phyloP scores from a whole-genome alignment of 1,140 invertebrate species.

The Drosophila mauritiana region DNA sequence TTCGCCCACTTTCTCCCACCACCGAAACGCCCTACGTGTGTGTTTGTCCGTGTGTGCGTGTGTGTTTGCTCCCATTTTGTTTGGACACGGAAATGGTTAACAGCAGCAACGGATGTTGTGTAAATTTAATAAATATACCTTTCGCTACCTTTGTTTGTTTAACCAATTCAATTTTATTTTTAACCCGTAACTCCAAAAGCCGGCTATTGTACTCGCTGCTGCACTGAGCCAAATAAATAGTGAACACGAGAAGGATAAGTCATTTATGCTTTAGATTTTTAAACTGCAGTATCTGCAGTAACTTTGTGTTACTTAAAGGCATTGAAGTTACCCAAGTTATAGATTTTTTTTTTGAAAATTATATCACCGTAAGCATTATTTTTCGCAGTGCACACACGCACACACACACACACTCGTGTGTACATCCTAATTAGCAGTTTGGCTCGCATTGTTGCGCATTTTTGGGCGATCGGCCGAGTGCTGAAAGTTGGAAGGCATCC shows the following conservation, averaged over 20 bases:
- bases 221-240: background rate
- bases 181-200: background rate
- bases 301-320: background rate
- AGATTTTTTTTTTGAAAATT: background rate
- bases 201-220: background rate
- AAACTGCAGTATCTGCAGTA: too few relatives aligned
- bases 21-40: background rate
- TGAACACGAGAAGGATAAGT: too few relatives aligned
- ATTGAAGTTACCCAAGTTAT: too few relatives aligned
- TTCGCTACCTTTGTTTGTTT: conserved; percentile 68
- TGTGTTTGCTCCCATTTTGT: conserved; percentile 41
- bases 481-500: conserved; percentile 14
- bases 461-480: background rate
- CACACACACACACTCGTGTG: background rate
- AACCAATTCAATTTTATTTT: conserved; percentile 42
- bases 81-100: conserved; percentile 73
- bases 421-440: conserved; percentile 65
- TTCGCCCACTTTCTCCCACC: background rate
- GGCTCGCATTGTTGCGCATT: conserved; percentile 35
- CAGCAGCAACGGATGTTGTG: conserved; percentile 77
- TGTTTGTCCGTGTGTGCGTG: conserved; percentile 4
- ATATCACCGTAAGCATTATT: background rate
- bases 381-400: background rate
- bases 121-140: conserved; percentile 77
- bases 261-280: too few relatives aligned